Evolutionary conservation across 2,888 invertebrate species (phyloP), one percentile per base, ranked within the genome.

Genomic region (Drosophila pegasa): DNA sequence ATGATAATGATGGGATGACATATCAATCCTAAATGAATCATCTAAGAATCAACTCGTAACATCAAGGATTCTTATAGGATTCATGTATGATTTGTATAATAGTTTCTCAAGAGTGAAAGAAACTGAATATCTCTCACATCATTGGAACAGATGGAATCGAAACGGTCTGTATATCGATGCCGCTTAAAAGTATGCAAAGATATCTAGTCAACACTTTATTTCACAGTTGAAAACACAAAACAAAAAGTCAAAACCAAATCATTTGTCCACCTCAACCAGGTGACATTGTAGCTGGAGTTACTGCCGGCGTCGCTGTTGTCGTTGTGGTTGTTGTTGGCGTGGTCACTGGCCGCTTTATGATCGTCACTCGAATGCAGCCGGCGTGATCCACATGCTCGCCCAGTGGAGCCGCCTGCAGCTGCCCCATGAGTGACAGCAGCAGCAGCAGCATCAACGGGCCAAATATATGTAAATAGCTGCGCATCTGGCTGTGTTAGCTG

Each of bases 351-450:
- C 54, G 33, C 45, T 76, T 87, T 8, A 86, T 47, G 41, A 85
- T 65, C 33, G 86, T 76, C 3, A 85, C 75, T n/a, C 88, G 69
- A 7, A 85, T 57, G 47, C 85, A 85, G 20, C 83, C 86, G 2
- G 80, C 82, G 27, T 80, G 80, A 40, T 87, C 75, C 27, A 50
- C 55, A 54, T 82, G 85, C 0, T 86, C 80, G 1, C 67, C 84
- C 14, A 78, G 10, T 3, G 87, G 67, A 3, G 68, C 62, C 10
- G 51, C 61, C 8, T 52, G 38, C 60, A 57, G 20, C 38, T 29
- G 37, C 7, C 22, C 41, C 43, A 48, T 1, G 10, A 62, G 45
- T 18, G 9, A 62, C 33, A 51, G 40, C 20, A 20, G n/a, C 51
- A 63, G 4, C 10, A 41, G 51, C 43, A 72, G 33, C 38, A 78